Base-by-base conservation (phyloP, 2,797 vertebrate species). In the Gymnoscopelus braueri region DNA sequence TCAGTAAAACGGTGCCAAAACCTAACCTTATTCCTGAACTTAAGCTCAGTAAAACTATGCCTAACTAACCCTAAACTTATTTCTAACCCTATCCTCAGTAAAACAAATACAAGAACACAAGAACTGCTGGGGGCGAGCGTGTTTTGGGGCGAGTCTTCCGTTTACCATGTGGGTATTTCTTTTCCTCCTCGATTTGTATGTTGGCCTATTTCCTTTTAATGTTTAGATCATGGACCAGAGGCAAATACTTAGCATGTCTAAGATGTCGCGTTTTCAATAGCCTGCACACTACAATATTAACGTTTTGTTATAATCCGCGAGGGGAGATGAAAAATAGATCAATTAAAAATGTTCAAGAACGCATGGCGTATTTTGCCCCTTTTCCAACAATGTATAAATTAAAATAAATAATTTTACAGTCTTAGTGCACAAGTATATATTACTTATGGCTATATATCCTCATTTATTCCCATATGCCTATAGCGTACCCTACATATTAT, bases 281-380 rank as follows among this genome's bases (percentile, higher is more conserved):
- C 39, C 8, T 2, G 2, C 35, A 5, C 63, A 56, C 71, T 50
- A 59, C 60, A 65, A 66, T 79, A 60, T 52, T 63, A 69, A 58
- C 79, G 69, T 69, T 87, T 86, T 78, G 72, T 77, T 84, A 76
- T 76, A 75, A 79, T 77, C 66, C 70, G 15, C 69, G 57, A 63
- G 81, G 83, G 80, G 59, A 72, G 65, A 88, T 83, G 68, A 89
- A 90, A 88, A 89, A 90, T 85, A 83, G 74, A 89, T 89, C 81
- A 89, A 84, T 89, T 88, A 89, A 86, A 44, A 88, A 88, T 84
- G 69, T 79, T 84, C 59, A 83, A 78, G 71, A 82, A 74, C 49
- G 62, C 77, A 44, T 82, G 88, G 84, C 88, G 84, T 87, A 87
- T 85, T 86, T 83, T 77, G 55, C 23, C 15, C 47, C 47, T 8